A percentile compares a stretch with the other conserved stretches of the same genome.
phyloP scores from a whole-genome alignment of 2,113 vertebrate species.

The Pardalotus punctatus region DNA sequence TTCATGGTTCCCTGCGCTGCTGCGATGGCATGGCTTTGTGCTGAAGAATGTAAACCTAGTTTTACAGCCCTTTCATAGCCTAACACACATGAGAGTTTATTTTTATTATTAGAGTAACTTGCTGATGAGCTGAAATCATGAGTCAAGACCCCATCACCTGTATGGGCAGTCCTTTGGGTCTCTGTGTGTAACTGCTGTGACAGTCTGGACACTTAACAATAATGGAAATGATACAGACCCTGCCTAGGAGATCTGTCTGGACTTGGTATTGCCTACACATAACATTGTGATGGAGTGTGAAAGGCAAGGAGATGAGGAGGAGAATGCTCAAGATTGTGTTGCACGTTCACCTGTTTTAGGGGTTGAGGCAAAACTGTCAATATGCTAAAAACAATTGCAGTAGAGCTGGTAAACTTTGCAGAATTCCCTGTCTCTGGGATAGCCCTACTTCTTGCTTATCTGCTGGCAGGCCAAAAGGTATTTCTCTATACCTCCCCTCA shows the following conservation, averaged over 20 bases:
- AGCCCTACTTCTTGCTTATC: not conserved
- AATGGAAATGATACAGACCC: not conserved
- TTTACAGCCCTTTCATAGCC: not conserved
- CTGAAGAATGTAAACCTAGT: not conserved
- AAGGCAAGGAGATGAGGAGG: not conserved
- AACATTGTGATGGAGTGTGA: not conserved
- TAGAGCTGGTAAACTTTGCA: not conserved
- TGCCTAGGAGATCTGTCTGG: not conserved
- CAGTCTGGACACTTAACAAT: not conserved
- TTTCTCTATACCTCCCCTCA: not conserved
- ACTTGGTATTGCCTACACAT: not conserved
- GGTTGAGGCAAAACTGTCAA: not conserved
- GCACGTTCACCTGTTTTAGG: not conserved
- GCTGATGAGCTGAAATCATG: not conserved
- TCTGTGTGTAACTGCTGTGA: not conserved
- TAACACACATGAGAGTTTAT: not conserved
- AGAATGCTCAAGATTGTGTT: not conserved
- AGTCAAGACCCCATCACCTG: not conserved
- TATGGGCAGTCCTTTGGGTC: not conserved
- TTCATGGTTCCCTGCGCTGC: accelerated
- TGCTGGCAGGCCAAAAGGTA: not conserved
- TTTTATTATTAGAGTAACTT: not conserved
- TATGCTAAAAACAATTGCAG: not conserved
- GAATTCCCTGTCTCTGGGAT: not conserved
- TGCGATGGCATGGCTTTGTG: accelerated